Percentiles rank a stretch among this genome's conserved stretches.
These are phyloP conservation scores for Microcebus ravelobensis DNA, from an alignment of 2,113 vertebrate genomes.

Conservation along the genomic window DNA sequence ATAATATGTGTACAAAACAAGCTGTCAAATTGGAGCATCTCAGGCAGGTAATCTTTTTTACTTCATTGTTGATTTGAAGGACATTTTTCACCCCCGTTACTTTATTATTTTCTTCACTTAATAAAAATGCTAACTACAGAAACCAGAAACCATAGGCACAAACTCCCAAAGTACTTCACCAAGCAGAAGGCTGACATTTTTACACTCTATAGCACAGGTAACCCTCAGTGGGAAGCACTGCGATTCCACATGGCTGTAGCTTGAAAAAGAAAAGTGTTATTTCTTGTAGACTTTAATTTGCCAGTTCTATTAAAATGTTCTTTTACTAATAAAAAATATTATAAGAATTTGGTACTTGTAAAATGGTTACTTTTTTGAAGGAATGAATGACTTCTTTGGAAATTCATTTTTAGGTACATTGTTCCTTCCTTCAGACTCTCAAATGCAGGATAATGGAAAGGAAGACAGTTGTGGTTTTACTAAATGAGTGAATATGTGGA, in stretches of 20 bases:
- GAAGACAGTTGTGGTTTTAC: neutral
- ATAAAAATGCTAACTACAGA: neutral
- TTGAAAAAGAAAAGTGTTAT: neutral
- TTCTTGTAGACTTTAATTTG: neutral
- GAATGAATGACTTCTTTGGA: neutral
- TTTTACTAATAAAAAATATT: neutral
- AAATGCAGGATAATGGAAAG: neutral
- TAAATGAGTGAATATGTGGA: neutral
- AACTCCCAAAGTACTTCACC: rapidly evolving
- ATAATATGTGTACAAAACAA: neutral
- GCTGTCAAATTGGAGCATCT: neutral
- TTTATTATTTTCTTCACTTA: neutral
- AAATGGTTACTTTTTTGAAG: neutral
- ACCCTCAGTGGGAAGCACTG: neutral
- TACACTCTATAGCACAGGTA: neutral
- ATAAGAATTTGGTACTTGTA: neutral
- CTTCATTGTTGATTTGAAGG: neutral
- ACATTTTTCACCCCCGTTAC: neutral
- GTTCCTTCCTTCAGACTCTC: neutral
- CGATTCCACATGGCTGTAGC: rapidly evolving
- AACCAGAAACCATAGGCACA: neutral
- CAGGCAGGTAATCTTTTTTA: neutral
- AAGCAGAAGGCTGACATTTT: neutral
- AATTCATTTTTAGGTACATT: neutral
- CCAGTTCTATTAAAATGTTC: neutral